Percentiles rank a stretch among this genome's conserved stretches.
These are phyloP conservation scores for Lucifuga dentata DNA, from an alignment of 2,113 vertebrate species.

Conservation along the genomic window DNA sequence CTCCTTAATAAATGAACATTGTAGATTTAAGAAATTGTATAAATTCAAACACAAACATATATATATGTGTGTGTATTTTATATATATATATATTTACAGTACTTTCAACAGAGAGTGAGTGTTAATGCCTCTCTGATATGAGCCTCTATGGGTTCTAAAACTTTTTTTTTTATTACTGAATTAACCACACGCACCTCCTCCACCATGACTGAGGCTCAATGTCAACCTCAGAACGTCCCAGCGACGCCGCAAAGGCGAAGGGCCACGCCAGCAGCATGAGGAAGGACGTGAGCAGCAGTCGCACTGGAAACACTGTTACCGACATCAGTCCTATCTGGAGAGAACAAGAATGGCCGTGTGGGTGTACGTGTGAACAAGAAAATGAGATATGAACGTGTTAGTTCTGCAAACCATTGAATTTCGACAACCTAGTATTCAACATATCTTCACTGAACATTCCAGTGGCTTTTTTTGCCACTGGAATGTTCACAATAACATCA, in stretches of 20 bases:
- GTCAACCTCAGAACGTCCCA: slow-evolving; percentile 84
- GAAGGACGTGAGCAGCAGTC: slow-evolving; percentile 88
- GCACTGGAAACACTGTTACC: slow-evolving; percentile 91
- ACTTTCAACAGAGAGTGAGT: too few relatives aligned
- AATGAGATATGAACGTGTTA: neutral
- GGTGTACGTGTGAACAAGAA: neutral
- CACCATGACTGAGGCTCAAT: slow-evolving; percentile 88
- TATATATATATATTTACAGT: too few relatives aligned
- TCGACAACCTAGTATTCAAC: neutral
- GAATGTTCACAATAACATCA: too few relatives aligned
- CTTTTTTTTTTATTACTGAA: too few relatives aligned
- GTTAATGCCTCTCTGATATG: too few relatives aligned
- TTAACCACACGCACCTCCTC: slow-evolving; percentile 82
- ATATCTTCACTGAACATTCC: neutral
- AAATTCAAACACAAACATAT: too few relatives aligned
- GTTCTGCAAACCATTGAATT: neutral
- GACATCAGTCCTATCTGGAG: slow-evolving; percentile 93
- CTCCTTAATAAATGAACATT: too few relatives aligned
- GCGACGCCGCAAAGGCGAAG: slow-evolving; percentile 87
- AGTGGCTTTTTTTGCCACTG: neutral
- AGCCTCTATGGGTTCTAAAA: too few relatives aligned
- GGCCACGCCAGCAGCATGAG: slow-evolving; percentile 97
- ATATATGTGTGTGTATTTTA: too few relatives aligned
- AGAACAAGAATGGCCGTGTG: neutral
- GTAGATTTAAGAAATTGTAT: too few relatives aligned